Evolutionary conservation across 2,888 invertebrate species (phyloP), one percentile per base, ranked within the genome.

Genomic region (Seira ritae): DNA sequence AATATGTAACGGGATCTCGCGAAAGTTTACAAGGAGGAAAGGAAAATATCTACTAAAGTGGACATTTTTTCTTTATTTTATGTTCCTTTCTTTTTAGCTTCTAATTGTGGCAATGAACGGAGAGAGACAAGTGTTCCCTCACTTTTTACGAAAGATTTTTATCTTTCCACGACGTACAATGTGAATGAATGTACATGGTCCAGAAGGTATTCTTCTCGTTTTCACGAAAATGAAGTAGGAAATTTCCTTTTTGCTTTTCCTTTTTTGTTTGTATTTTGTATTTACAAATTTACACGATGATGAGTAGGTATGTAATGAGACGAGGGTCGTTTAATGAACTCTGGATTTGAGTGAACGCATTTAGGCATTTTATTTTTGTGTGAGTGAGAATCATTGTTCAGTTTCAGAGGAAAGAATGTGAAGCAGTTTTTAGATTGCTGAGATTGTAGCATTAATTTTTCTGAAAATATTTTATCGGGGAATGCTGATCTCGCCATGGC

Each of bases 1-100:
- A n/a, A 71, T 67, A 76, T 66, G 66, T 82, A 82, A 82, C 81
- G 81, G 81, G 76, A 82, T 23, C 22, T 23, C 24, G 50, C 1
- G 69, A 75, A 24, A 74, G 76, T 72, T 72, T 82, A 66, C 67
- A 68, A 22, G 42, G 42, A 12, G 31, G 31, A 31, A 31, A 12
- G 31, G 31, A 31, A 31, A 31, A 31, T 31, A 31, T 31, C n/a
- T n/a, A n/a, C n/a, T n/a, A n/a, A 8, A 42, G 15, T 55, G 17
- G 55, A 55, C 55, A 55, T 55, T 17, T 55, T 55, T 12, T 55
- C 15, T 8, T 31, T 55, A 12, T 3, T 55, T 55, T 55, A 55
- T 55, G 55, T 55, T 55, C 31, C 8, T 31, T 55, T 55, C 55
- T 17, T 55, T 55, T 31, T n/a, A n/a, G 42, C 12, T 55, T 55